Evolutionary conservation across 2,113 vertebrate genomes (phyloP), one percentile per base, ranked within the genome.

Genomic region (Chaetorhynchus papuensis): DNA sequence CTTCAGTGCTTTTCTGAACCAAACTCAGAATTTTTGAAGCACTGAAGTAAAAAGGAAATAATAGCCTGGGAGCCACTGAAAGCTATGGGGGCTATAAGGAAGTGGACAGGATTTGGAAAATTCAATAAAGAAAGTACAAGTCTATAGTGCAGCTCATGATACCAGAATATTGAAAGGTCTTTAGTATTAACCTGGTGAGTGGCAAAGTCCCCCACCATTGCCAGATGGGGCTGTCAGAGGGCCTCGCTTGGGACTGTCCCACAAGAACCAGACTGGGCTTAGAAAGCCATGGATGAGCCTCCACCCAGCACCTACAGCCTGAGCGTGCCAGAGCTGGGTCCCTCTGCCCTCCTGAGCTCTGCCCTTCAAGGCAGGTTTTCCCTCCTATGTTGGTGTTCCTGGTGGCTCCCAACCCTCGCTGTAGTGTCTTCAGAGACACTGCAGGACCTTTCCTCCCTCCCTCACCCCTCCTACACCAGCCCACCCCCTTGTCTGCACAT

Each of bases 301-400:
- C 19, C 16, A 28, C 10, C 22, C 0, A 0, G 39, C 15, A 60
- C 24, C 23, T 30, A 19, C 35, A 68, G 35, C 54, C 31, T 42
- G 19, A 30, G 19, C 2, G 2, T 23, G 13, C 35, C 31, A 44
- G 19, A 50, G 35, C 20, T 39, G 49, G 41, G 41, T 56, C 23
- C 3, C 15, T 68, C 47, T 75, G 41, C 18, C 26, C 7, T 60
- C 3, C 15, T 0, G 1, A 57, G 26, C 53, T 54, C 26, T 61
- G 42, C 13, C 31, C 35, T 5, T 1, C 7, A 8, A 4, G 6
- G 42, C 35, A 45, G 23, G 8, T n/a, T 69, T 52, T 50, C 45
- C 33, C 10, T 19, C 6, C 56, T 24, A 7, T 37, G 27, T 33
- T 27, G 2, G 7, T 20, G 3, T 49, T 68, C 22, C 47, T 42